Base-by-base conservation (phyloP, 2,797 vertebrate species). In the Eleutherodactylus coqui region DNA sequence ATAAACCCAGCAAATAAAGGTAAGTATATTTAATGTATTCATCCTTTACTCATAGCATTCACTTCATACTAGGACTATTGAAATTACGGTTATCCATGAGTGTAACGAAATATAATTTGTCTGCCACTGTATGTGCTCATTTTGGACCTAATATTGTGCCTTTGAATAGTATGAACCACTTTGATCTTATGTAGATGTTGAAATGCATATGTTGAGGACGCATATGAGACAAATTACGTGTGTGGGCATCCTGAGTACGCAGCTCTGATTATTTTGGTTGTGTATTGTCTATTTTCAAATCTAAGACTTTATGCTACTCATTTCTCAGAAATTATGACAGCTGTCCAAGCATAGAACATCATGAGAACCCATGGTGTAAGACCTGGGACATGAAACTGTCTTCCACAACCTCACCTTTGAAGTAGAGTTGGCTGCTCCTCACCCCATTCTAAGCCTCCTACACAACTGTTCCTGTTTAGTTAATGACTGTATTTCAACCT, bases 231-330 rank as follows among this genome's bases (percentile, higher is more conserved):
- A 64, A 8, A 49, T 76, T 67, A 82, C 67, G 55, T 55, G 70
- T 67, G 29, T 51, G 32, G 53, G 55, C 43, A 75, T 76, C 45
- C 72, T 82, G 53, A 38, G 41, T 69, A 45, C 55, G 58, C 79
- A 58, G 45, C n/a, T 67, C 70, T 69, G 60, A 82, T 55, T 77
- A 83, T 83, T 78, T 72, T 79, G 70, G 51, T 34, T 86, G 69
- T 43, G 41, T 76, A 21, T n/a, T 29, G 29, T 64, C 43, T 47
- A 38, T 38, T 29, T 73, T 62, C 51, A 86, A 81, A 81, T 75
- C 79, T 79, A 79, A 81, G 64, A 86, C 29, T 32, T 75, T 51
- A 43, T 73, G 21, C 24, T 51, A 11, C n/a, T n/a, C n/a, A n/a
- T n/a, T n/a, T n/a, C n/a, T 10, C 4, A 43, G 45, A 1, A 24